A percentile compares a stretch with the other conserved stretches of the same genome.
phyloP scores from a whole-genome alignment of 2,797 vertebrate genomes.

The Cichlasoma orientale region DNA sequence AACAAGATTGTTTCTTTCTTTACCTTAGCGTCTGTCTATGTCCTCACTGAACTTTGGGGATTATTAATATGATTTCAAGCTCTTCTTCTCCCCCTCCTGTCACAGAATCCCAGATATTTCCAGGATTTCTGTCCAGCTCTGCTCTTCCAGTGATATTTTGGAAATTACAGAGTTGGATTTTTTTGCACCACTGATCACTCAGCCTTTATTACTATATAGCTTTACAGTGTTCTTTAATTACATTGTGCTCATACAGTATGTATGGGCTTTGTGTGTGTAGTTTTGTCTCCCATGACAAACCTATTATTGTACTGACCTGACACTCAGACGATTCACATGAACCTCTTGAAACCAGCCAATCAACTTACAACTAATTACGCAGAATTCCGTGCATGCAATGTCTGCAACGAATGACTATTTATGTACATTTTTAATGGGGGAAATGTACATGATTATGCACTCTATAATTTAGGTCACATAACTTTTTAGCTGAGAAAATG shows the following conservation, averaged over 20 bases:
- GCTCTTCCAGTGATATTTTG: constrained; percentile 1
- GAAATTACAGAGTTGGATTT: constrained; percentile 49
- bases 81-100: background rate
- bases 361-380: background rate
- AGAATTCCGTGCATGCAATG: constrained; percentile 9
- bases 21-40: background rate
- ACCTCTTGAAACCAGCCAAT: constrained; percentile 10
- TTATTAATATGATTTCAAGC: constrained; percentile 10
- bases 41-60: background rate
- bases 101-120: constrained; percentile 39
- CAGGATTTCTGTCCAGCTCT: constrained; percentile 20
- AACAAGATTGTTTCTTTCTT: too few relatives aligned
- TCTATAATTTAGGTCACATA: constrained; percentile 43
- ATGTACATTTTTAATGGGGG: background rate
- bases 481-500: constrained; percentile 3
- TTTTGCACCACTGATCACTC: constrained; percentile 20
- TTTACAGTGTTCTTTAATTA: constrained; percentile 29
- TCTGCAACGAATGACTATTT: background rate
- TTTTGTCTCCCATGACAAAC: constrained; percentile 10
- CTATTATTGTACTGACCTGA: constrained; percentile 16
- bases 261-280: background rate
- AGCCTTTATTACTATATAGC: constrained; percentile 23
- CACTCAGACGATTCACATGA: constrained; percentile 12
- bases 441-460: constrained; percentile 13
- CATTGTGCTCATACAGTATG: background rate